Base-by-base conservation (phyloP, 1,140 invertebrate genomes). In the Cecropterus lyciades region DNA sequence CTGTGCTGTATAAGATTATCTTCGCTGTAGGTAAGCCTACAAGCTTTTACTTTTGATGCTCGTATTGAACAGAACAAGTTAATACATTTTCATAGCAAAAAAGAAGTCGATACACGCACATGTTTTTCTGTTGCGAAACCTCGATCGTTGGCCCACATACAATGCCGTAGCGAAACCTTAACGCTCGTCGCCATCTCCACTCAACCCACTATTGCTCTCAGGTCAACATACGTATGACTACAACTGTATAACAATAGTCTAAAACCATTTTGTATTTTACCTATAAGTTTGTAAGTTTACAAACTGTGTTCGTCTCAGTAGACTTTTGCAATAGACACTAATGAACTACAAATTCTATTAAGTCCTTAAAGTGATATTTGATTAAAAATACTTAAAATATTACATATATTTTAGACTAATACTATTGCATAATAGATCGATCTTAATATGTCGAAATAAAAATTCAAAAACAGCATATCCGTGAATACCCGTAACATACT, bases 121-220 rank as follows among this genome's bases (percentile, higher is more conserved):
- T 49, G 57, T 72, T 72, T 78, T 75, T 65, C 68, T 71, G 43
- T 75, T 78, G 66, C 42, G 51, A 75, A 75, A 78, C 68, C 64
- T 67, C 57, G 64, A 27, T 69, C 67, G 42, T 30, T 68, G 70
- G 69, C 60, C 76, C 56, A 78, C 73, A 73, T 73, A 71, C 64
- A n/a, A n/a, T n/a, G 37, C 52, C 55, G 66, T 53, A 46, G 52
- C 62, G 55, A 72, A 37, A 51, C 66, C 65, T n/a, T 24, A 30
- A 40, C 20, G 43, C 59, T 63, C 65, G 14, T 67, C 17, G 45
- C 60, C 57, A 56, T 65, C 63, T 57, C 63, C 53, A 51, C 63
- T 60, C 59, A 52, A 53, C 65, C 52, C 27, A 67, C 65, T 65
- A 42, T 64, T 11, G 40, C 49, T 59, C 64, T 72, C 62, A 56